These are phyloP conservation scores for Trachelus stipa DNA, from an alignment of 2,888 invertebrate species.

Conservation along the genomic window DNA sequence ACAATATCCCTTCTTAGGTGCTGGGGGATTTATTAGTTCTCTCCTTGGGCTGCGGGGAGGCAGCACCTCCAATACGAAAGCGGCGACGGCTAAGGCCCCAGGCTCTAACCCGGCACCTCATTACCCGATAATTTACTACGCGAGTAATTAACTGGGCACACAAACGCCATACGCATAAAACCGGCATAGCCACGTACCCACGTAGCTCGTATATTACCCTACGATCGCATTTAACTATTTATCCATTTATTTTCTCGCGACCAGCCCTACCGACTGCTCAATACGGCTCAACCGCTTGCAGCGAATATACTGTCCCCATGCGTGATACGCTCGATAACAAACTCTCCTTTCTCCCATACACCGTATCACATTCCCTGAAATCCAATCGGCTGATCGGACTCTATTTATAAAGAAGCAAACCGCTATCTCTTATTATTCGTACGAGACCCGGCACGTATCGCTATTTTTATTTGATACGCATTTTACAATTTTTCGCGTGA, in stretches of 20 bases:
- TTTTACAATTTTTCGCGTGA: constrained; percentile 43
- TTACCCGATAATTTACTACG: constrained; percentile 65
- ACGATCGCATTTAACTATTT: constrained; percentile 53
- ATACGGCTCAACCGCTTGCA: background rate
- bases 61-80: constrained; percentile 12
- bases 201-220: constrained; percentile 51
- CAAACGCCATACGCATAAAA: constrained; percentile 43
- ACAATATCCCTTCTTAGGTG: constrained; percentile 61
- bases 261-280: too few species aligned
- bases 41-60: constrained; percentile 31
- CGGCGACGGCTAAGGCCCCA: constrained; percentile 40
- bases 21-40: constrained; percentile 61
- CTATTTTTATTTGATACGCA: constrained; percentile 48
- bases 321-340: too few species aligned
- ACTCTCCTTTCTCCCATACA: too few species aligned
- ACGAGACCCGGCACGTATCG: constrained; percentile 33
- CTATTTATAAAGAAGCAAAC: background rate
- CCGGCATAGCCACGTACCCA: constrained; percentile 19
- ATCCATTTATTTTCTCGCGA: constrained; percentile 37
- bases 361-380: too few species aligned
- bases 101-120: constrained; percentile 64
- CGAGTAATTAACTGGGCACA: constrained; percentile 65
- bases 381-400: too few species aligned
- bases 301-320: too few species aligned
- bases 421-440: constrained; percentile 45